Base-by-base conservation (phyloP, 2,113 vertebrate genomes). In the Bubo bubo region DNA sequence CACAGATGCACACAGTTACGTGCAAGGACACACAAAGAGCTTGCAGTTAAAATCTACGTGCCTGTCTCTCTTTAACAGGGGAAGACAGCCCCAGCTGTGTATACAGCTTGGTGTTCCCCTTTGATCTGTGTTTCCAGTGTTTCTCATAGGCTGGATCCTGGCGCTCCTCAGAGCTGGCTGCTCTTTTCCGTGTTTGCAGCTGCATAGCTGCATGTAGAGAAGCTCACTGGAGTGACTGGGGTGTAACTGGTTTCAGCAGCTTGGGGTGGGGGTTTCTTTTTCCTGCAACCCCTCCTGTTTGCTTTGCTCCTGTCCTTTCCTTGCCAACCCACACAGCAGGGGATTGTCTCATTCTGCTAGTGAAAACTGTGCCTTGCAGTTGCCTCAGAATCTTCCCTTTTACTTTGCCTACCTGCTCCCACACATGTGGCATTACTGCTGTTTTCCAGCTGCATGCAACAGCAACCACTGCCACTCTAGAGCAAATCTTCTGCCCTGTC, bases 31-130 rank as follows among this genome's bases (percentile, higher is more conserved):
- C 87, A 90, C 95, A 87, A 39, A 96, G 93, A 81, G 93, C 84
- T 81, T 34, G 70, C 89, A 91, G 87, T 94, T 85, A 59, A 79
- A 94, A 59, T n/a, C 60, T 60, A 43, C 3, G 1, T 95, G 73
- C 77, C 77, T 7, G 0, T 79, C 89, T 86, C 87, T 53, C 72
- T 91, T 81, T 89, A 89, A 68, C n/a, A 56, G 83, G 62, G 79
- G 84, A 88, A 91, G 87, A 24, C 87, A 58, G 77, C 73, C 89
- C 76, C 95, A 96, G 95, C 95, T 96, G 95, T 96, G 95, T 91
- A 60, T 94, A 91, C 96, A 96, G 87, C 87, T 55, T 93, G 80
- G 77, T 87, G 88, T 52, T 91, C 87, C 93, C 88, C 77, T 97
- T 97, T 96, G 94, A 93, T 93, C 43, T 95, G 32, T 60, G 62